Percentiles rank a stretch among this genome's conserved stretches.
Evolutionary conservation across 2,797 vertebrate genomes (phyloP).

Genomic region (Smutsia gigantea): DNA sequence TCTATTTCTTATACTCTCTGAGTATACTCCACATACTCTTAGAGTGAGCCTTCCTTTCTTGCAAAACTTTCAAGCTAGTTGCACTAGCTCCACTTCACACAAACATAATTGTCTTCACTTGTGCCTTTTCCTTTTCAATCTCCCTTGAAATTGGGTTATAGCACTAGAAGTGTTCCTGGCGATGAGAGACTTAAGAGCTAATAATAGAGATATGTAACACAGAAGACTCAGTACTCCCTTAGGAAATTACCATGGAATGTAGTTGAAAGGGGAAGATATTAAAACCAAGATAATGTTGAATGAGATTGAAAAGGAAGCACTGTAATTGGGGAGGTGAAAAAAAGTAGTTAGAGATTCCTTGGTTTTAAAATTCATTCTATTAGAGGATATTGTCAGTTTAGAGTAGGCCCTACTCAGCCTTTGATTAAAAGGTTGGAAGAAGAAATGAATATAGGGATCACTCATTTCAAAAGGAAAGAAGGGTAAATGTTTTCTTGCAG

Average conservation of each 20-base stretch:
- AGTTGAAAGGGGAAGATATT: slow-evolving; percentile 58
- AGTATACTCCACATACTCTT: not conserved
- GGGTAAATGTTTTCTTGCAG: not conserved
- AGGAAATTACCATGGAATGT: slow-evolving; percentile 63
- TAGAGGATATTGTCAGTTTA: not conserved
- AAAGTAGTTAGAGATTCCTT: slow-evolving; percentile 55
- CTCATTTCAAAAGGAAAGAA: not conserved
- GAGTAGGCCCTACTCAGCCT: slow-evolving; percentile 22
- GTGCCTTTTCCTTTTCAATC: slow-evolving; percentile 60
- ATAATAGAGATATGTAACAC: slow-evolving; percentile 66
- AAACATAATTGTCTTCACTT: slow-evolving; percentile 66
- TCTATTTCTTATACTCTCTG: not conserved
- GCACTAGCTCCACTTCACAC: slow-evolving; percentile 41
- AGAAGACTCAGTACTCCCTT: slow-evolving; percentile 59
- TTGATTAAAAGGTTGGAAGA: slow-evolving; percentile 36
- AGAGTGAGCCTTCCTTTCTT: not conserved
- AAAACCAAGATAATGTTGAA: slow-evolving; percentile 52
- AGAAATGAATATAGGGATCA: not conserved
- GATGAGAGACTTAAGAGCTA: slow-evolving; percentile 65
- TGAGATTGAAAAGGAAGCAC: slow-evolving; percentile 46
- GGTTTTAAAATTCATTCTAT: slow-evolving; percentile 61
- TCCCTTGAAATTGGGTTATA: slow-evolving; percentile 74
- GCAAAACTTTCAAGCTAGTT: not conserved
- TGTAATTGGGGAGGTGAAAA: slow-evolving; percentile 25
- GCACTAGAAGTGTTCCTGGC: slow-evolving; percentile 63